Base-by-base conservation (phyloP, 2,888 invertebrate genomes). In the Cosmia pyralina region DNA sequence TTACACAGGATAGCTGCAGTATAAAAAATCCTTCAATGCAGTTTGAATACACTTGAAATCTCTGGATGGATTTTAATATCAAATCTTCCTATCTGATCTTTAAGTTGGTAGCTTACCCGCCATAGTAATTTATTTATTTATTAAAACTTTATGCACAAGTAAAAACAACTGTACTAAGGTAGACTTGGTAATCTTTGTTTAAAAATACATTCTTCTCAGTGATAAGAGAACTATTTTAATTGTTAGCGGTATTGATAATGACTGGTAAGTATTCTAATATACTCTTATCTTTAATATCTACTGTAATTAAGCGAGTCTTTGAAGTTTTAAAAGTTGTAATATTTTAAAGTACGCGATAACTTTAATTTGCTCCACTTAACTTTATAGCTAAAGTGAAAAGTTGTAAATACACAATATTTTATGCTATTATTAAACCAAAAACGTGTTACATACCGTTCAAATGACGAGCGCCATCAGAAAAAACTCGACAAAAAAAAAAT, bases 401-500 rank as follows among this genome's bases (percentile, higher is more conserved):
- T 17, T 7, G 7, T 15, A 48, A 4, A 8, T 13, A 17, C 2
- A 6, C 3, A n/a, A 4, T 46, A 15, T n/a, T 28, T 5, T 19
- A 34, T 15, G 3, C 17, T 38, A 4, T n/a, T 19, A 57, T 11
- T 0, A 48, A 41, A 53, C 2, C 0, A 38, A 22, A n/a, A 34
- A 44, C 2, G 34, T 22, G 4, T 0, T 4, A 72, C 84, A 57
- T 77, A 82, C 82, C 84, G 81, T 52, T 74, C 11, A 60, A 63
- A 34, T 53, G 38, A 41, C 15, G 38, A 80, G n/a, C 69, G 67
- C 19, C 62, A 52, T 44, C 59, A 74, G 15, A 64, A 81, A 44
- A 71, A 81, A 77, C 44, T 17, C 17, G 34, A n/a, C 10, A 55
- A 68, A 84, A 82, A 69, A 80, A 80, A 53, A 73, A 0, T 38